phyloP scores from a whole-genome alignment of 2,113 vertebrate species.

The Lethenteron camtschaticum region DNA sequence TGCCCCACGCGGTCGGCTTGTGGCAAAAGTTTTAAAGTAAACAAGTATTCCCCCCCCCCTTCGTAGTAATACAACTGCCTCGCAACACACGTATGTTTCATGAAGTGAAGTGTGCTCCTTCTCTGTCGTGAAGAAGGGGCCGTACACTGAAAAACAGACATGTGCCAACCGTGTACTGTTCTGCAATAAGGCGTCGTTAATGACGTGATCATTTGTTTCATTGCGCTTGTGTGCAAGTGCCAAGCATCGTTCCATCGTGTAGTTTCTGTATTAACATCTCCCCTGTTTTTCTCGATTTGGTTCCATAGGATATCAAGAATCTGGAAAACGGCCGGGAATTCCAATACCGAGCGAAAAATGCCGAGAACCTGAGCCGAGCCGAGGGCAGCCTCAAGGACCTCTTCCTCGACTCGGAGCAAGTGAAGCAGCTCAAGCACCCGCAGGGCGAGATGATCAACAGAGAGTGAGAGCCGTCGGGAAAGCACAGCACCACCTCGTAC shows the following conservation, averaged over 20 bases:
- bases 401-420: constrained; percentile 37
- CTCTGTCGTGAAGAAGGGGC: no score
- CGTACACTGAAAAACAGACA: no score
- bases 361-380: constrained; percentile 40
- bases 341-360: constrained; percentile 36
- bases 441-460: constrained; percentile 88
- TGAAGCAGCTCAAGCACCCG: constrained; percentile 54
- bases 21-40: neutral
- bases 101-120: no score
- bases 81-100: no score
- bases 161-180: no score
- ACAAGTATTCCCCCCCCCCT: neutral
- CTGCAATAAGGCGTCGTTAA: no score
- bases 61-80: neutral
- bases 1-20: no score
- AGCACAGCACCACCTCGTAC: no score
- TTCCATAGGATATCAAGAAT: constrained; percentile 30
- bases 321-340: constrained; percentile 47
- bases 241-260: neutral
- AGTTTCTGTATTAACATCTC: neutral
- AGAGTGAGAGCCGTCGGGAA: constrained; percentile 40
- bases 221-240: neutral
- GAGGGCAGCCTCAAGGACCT: constrained; percentile 45
- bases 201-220: neutral
- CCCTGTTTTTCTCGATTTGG: neutral